Evolutionary conservation across 2,888 invertebrate species (phyloP).

Genomic region (Athrips mouffetella): DNA sequence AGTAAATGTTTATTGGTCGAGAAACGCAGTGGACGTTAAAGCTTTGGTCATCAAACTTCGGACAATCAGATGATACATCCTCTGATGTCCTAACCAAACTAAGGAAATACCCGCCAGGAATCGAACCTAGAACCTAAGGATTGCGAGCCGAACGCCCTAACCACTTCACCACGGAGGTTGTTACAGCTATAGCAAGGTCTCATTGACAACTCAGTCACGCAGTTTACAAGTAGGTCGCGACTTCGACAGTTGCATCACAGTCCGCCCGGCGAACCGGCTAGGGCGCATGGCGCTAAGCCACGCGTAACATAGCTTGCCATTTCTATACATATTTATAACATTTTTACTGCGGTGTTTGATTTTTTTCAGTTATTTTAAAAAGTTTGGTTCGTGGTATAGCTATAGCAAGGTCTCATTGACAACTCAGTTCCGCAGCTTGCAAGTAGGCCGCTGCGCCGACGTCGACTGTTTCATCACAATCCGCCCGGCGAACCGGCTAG

Average conservation of each 20-base stretch:
- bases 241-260: background rate
- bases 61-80: no score
- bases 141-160: background rate
- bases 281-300: background rate
- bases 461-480: background rate
- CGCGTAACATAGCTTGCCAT: background rate
- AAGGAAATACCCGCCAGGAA: background rate
- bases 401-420: background rate
- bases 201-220: background rate
- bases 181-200: background rate
- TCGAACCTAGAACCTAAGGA: background rate
- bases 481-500: background rate
- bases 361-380: no score
- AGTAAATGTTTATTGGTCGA: no score
- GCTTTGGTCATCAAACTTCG: no score
- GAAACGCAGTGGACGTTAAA: no score
- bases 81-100: no score
- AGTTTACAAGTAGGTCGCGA: background rate
- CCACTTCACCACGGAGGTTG: background rate
- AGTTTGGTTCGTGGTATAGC: no score
- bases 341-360: no score
- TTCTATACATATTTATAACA: no score
- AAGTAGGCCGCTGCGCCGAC: background rate
- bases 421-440: background rate
- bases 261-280: background rate